Percentiles rank a stretch among this genome's conserved stretches.
phyloP scores from a whole-genome alignment of 2,888 invertebrate species.

The Colletes collaris region DNA sequence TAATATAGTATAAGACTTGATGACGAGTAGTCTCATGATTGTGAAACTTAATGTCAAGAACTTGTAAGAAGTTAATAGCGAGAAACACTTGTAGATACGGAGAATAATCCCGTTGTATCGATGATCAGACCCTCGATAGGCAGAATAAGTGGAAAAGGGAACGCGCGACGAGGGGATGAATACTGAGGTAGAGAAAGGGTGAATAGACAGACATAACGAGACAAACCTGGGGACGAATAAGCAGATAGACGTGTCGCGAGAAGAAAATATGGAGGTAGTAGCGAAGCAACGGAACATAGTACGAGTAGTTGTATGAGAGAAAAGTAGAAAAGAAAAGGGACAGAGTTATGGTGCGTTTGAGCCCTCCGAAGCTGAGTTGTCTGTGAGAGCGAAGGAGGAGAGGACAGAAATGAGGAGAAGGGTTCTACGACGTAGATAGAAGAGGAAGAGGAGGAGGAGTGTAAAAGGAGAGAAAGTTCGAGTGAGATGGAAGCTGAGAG shows the following conservation, averaged over 20 bases:
- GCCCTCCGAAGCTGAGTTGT: constrained; percentile 36
- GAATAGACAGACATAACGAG: constrained; percentile 42
- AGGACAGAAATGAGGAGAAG: constrained; percentile 21
- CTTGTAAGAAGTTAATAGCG: too few relatives aligned
- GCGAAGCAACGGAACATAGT: constrained; percentile 20
- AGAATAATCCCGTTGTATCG: constrained; percentile 51
- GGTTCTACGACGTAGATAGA: constrained; percentile 14
- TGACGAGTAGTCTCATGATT: too few relatives aligned
- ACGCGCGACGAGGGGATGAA: constrained; percentile 30
- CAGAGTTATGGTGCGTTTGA: constrained; percentile 50
- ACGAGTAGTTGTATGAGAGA: constrained; percentile 14
- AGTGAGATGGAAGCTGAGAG: constrained; percentile 64
- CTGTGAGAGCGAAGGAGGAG: constrained; percentile 26
- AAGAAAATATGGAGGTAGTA: constrained; percentile 29
- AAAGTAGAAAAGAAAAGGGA: constrained; percentile 38
- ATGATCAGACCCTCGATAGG: constrained; percentile 35
- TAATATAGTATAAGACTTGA: too few relatives aligned
- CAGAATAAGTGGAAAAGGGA: constrained; percentile 18
- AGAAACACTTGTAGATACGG: constrained; percentile 17
- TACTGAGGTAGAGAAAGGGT: constrained; percentile 35
- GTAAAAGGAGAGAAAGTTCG: constrained; percentile 38
- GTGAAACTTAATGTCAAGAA: too few relatives aligned
- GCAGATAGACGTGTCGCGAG: constrained; percentile 44
- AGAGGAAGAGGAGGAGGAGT: background rate
- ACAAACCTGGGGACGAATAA: constrained; percentile 44